Conservation (phyloP, 2,888 invertebrate genomes). For the Altica lythri region DNA sequence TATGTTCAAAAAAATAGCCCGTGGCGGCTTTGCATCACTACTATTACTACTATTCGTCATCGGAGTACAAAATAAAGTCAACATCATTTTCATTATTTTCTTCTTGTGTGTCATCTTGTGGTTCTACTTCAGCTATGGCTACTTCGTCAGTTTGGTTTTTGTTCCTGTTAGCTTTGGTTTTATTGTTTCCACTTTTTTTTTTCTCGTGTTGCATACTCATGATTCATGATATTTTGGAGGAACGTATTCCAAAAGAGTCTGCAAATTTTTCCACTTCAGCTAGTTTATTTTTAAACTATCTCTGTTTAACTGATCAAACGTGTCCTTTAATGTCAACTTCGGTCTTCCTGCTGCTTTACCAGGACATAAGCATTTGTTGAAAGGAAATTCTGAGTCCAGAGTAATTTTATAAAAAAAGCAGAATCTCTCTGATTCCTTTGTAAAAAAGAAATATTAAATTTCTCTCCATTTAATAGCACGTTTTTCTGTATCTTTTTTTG, state of each 20-base stretch:
- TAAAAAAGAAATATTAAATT: constrained; percentile 1
- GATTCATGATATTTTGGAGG: neutral
- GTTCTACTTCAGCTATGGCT: neutral
- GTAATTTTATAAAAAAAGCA: neutral
- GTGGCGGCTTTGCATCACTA: too few relatives aligned
- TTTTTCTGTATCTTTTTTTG: too few relatives aligned
- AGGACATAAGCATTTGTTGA: neutral
- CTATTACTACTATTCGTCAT: neutral
- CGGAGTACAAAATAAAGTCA: constrained; percentile 2
- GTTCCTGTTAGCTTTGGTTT: constrained; percentile 5
- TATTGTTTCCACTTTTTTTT: constrained; percentile 3
- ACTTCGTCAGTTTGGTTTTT: constrained; percentile 5
- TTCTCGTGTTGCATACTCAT: constrained; percentile 1
- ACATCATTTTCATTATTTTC: constrained; percentile 6
- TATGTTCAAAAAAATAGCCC: too few relatives aligned
- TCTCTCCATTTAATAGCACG: neutral
- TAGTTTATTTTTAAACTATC: neutral
- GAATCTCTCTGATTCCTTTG: neutral
- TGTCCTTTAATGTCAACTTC: neutral
- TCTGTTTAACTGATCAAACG: neutral
- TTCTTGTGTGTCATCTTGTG: constrained; percentile 2
- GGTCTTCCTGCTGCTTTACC: neutral
- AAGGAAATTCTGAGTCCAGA: neutral
- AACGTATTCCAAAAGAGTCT: constrained; percentile 3
- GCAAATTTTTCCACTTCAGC: neutral